Base-by-base conservation (phyloP, 2,888 invertebrate genomes). In the Nymphalis c-album region DNA sequence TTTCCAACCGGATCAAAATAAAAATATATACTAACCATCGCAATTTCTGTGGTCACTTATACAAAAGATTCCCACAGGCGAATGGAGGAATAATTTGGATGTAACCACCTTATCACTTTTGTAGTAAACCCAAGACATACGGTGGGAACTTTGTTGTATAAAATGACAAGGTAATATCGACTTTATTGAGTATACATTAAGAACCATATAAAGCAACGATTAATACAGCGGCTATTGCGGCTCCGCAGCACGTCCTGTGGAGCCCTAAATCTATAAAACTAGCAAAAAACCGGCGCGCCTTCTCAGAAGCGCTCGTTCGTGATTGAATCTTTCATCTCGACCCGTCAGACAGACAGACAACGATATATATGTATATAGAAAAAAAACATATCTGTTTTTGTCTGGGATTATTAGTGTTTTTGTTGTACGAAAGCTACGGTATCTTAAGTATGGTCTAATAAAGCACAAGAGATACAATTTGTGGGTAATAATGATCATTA, bases 311-410 rank as follows among this genome's bases (percentile, higher is more conserved):
- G 80, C 74, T 76, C 80, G 78, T 71, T 81, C 85, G 85, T 89
- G 90, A 89, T 89, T 88, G 88, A 88, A 88, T 88, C 85, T 88
- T 86, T 85, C 86, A 85, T 87, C 85, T 85, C 74, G 78, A 76
- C 75, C 80, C 80, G 74, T 71, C 84, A 81, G 78, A 80, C 78
- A 73, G 77, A 75, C 76, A 75, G 77, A 81, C 79, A 79, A 65
- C 73, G 72, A 71, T 73, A 73, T 69, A 68, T 69, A 71, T 78
- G 79, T 81, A 79, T 81, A 18, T 20, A 74, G 80, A 81, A 80
- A 81, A 71, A 66, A 80, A 80, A 79, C 13, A 13, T 79, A 81
- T 79, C 78, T 81, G 80, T 78, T 76, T 80, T 80, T 81, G 76
- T 79, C 73, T 77, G 76, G 77, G 75, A 78, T 83, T 82, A 83